phyloP scores from a whole-genome alignment of 1,140 invertebrate genomes.

The Eupeodes corollae region DNA sequence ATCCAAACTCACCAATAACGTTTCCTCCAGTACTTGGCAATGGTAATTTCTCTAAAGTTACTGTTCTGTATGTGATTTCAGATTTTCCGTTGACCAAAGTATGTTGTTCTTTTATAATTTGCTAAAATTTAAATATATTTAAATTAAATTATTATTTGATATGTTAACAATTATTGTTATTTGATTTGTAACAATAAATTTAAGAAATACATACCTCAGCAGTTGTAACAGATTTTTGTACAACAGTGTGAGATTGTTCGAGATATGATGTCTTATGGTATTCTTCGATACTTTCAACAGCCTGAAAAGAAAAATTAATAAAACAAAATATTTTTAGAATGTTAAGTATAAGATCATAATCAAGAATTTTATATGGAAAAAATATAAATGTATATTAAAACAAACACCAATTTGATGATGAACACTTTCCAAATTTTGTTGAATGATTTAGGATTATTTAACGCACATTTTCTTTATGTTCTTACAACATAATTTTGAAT shows the following conservation, averaged over 20 bases:
- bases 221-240: constrained; percentile 1
- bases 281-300: constrained; percentile 36
- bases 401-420: too few relatives aligned
- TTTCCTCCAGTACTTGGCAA: constrained; percentile 59
- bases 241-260: constrained; percentile 31
- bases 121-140: neutral
- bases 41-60: constrained; percentile 60
- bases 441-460: too few relatives aligned
- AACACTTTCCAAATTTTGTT: too few relatives aligned
- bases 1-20: constrained; percentile 49
- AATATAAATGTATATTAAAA: too few relatives aligned
- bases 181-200: neutral
- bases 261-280: constrained; percentile 29
- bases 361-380: too few relatives aligned
- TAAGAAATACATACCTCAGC: too few relatives aligned
- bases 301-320: constrained; percentile 22
- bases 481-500: too few relatives aligned
- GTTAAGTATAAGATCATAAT: constrained; percentile 1
- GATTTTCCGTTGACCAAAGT: constrained; percentile 26
- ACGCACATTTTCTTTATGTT: too few relatives aligned
- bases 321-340: constrained; percentile 8
- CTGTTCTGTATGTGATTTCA: constrained; percentile 44
- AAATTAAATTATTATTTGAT: neutral
- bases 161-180: too few relatives aligned
- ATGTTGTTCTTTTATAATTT: neutral